Conservation (phyloP, 2,888 invertebrate species). For the Lydus trimaculatus region DNA sequence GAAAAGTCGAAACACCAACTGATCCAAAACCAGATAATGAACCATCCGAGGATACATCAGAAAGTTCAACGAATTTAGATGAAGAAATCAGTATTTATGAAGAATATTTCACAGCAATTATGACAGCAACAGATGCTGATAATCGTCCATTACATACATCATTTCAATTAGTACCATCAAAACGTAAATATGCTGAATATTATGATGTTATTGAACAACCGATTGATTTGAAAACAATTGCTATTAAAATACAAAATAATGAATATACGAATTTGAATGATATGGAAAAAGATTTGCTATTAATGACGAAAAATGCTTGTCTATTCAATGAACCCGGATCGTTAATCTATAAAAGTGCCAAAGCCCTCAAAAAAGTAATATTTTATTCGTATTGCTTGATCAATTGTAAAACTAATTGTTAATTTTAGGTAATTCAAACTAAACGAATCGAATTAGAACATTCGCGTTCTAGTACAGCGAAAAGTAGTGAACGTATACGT, state of each 20-base stretch:
- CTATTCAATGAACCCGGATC: constrained; percentile 96
- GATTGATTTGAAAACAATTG: constrained; percentile 93
- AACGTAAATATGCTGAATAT: constrained; percentile 94
- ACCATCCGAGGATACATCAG: constrained; percentile 73
- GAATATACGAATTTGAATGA: constrained; percentile 81
- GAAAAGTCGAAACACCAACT: constrained; percentile 30
- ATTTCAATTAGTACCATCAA: constrained; percentile 92
- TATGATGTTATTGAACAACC: constrained; percentile 93
- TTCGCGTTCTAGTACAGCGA: constrained; percentile 68
- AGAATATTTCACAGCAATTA: constrained; percentile 87
- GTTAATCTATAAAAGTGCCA: constrained; percentile 95
- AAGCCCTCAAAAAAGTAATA: constrained; percentile 81
- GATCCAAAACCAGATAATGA: constrained; percentile 58
- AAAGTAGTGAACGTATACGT: constrained; percentile 75
- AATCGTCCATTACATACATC: constrained; percentile 84
- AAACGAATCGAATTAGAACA: constrained; percentile 78
- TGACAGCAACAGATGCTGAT: constrained; percentile 85
- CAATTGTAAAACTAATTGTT: constrained; percentile 16
- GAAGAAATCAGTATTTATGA: constrained; percentile 81
- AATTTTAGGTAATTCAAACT: constrained; percentile 67
- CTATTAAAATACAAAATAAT: constrained; percentile 85
- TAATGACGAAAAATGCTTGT: constrained; percentile 96
- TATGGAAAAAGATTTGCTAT: constrained; percentile 86
- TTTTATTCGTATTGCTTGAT: not conserved
- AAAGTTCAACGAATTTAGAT: constrained; percentile 74